Base-by-base conservation (phyloP, 2,797 vertebrate genomes). In the Phalloptychus januarius region DNA sequence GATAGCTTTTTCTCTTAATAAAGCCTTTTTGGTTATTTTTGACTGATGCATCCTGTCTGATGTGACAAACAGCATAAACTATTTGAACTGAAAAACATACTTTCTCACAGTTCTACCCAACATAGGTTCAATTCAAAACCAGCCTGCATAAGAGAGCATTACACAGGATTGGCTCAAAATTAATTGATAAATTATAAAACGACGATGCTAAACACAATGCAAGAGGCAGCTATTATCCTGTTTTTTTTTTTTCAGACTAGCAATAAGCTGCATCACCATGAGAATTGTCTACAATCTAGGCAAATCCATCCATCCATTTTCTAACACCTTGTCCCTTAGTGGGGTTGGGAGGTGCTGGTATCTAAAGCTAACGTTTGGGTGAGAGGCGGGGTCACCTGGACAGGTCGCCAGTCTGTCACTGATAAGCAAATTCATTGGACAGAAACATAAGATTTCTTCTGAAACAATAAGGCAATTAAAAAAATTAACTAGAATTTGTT, bases 391-490 rank as follows among this genome's bases (percentile, higher is more conserved):
- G n/a, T n/a, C n/a, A n/a, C n/a, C n/a, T n/a, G n/a, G n/a, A n/a
- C n/a, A n/a, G n/a, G n/a, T n/a, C n/a, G n/a, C n/a, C n/a, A n/a
- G n/a, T n/a, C n/a, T n/a, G n/a, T n/a, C n/a, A n/a, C n/a, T n/a
- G n/a, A 50, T 63, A 71, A 75, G 69, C 18, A 82, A 72, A 75
- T 20, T 31, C 42, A 85, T 80, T 83, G 70, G 25, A 23, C 8
- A 67, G 20, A 36, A 61, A 61, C 12, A 15, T 31, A 6, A 31
- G n/a, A 63, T 63, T 63, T 33, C 7, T 63, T 63, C 12, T 65
- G 63, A 85, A 80, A 45, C 80, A 85, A 89, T 90, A 80, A 56
- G 70, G 54, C 50, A 36, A 91, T 89, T 87, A 0, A 50, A 23
- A 50, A 50, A 25, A 23, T 86, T 79, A 78, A 77, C 76, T 72